Evolutionary conservation across 2,113 vertebrate genomes (phyloP).

Genomic region (Hypomesus transpacificus): DNA sequence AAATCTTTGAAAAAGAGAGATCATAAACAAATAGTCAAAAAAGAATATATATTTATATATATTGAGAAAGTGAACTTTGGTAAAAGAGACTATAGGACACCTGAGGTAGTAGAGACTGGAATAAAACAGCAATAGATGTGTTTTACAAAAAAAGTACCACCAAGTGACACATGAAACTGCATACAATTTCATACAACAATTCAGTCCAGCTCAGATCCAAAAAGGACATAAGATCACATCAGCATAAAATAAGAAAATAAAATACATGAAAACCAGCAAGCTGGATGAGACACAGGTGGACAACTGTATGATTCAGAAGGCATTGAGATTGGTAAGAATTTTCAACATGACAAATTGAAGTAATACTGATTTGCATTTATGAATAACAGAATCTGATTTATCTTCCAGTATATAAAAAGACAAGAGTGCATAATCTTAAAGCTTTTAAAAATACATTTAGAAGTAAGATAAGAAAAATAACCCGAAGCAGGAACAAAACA

Average conservation of each 20-base stretch:
- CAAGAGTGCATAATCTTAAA: conserved; percentile 85
- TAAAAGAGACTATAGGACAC: conserved; percentile 92
- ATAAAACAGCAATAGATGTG: conserved; percentile 89
- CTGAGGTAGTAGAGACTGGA: conserved; percentile 95
- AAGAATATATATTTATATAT: conserved; percentile 77
- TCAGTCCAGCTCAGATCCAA: conserved; percentile 92
- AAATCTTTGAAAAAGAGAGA: conserved; percentile 79
- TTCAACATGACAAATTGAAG: conserved; percentile 75
- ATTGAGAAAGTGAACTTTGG: conserved; percentile 75
- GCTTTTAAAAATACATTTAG: conserved; percentile 74
- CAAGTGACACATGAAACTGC: conserved; percentile 84
- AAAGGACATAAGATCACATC: conserved; percentile 81
- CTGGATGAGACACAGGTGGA: conserved; percentile 67
- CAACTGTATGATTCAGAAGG: conserved; percentile 55
- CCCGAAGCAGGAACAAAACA: conserved; percentile 68
- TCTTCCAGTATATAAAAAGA: conserved; percentile 82
- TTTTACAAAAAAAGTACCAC: conserved; percentile 82
- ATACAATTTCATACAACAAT: conserved; percentile 83
- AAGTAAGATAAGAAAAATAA: conserved; percentile 71
- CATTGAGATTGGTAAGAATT: conserved; percentile 75
- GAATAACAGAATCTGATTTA: conserved; percentile 68
- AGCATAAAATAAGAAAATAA: conserved; percentile 69
- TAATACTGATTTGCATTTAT: conserved; percentile 89
- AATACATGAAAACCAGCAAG: conserved; percentile 79
- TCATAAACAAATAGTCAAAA: conserved; percentile 73